These are phyloP conservation scores for Drosophila sproati DNA, from an alignment of 1,140 invertebrate species.

Conservation along the genomic window DNA sequence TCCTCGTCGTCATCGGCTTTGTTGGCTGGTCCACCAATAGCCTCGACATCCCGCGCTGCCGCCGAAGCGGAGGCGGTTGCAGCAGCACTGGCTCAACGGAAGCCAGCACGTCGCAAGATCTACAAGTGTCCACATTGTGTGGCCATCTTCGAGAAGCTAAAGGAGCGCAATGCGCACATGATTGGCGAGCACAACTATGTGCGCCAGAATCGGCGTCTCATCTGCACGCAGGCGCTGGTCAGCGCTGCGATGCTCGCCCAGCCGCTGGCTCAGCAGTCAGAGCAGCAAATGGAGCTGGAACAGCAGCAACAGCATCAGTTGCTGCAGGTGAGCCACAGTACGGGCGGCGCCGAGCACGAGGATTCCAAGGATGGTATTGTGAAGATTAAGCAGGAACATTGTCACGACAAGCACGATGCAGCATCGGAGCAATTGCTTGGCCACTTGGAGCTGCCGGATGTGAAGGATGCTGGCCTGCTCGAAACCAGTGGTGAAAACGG, in stretches of 20 bases:
- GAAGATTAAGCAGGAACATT: conserved; percentile 79
- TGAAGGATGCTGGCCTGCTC: conserved; percentile 62
- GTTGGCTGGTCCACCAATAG: conserved; percentile 75
- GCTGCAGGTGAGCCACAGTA: conserved; percentile 16
- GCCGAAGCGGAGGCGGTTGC: conserved; percentile 63
- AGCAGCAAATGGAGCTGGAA: not conserved
- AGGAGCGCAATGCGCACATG: conserved; percentile 82
- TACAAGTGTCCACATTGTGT: conserved; percentile 80
- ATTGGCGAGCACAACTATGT: conserved; percentile 77
- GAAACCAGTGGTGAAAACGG: conserved; percentile 39
- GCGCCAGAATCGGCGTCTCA: conserved; percentile 77
- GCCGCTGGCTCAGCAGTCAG: conserved; percentile 7
- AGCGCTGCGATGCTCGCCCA: conserved; percentile 33
- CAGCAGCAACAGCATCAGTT: conserved; percentile 32
- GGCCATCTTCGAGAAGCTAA: conserved; percentile 69
- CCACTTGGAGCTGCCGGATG: conserved; percentile 57
- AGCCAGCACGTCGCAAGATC: conserved; percentile 64
- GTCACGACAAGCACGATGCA: conserved; percentile 56
- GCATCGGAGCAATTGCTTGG: conserved; percentile 46
- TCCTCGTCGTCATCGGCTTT: conserved; percentile 72
- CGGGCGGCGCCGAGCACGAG: conserved; percentile 36
- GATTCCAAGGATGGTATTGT: conserved; percentile 78
- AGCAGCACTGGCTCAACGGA: conserved; percentile 55
- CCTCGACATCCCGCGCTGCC: conserved; percentile 67
- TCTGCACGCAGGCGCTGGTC: conserved; percentile 62